These are phyloP conservation scores for Mormyrus hasselquistii DNA, from an alignment of 2,797 vertebrate genomes.

Conservation along the genomic window DNA sequence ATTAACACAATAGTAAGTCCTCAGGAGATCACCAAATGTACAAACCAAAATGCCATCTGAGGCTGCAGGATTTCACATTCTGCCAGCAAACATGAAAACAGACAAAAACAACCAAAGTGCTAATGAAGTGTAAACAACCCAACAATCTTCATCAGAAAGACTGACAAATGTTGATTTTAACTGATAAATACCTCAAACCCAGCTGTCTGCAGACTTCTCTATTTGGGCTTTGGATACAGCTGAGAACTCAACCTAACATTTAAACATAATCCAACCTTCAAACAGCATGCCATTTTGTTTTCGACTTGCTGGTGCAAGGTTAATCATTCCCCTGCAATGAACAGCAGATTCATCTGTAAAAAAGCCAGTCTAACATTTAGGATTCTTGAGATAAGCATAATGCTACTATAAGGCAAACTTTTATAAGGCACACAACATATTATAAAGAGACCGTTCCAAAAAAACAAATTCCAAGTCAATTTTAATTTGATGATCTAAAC, in stretches of 20 bases:
- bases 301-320: background rate
- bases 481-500: conserved; percentile 15
- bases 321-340: background rate
- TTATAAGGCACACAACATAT: background rate
- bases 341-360: background rate
- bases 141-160: background rate
- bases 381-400: background rate
- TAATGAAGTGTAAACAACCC: background rate
- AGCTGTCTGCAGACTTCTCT: background rate
- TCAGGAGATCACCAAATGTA: background rate
- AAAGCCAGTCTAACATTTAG: background rate
- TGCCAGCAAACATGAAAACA: background rate
- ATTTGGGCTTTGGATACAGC: background rate
- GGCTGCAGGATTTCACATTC: background rate
- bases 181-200: background rate
- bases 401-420: background rate
- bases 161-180: background rate
- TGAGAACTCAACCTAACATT: background rate
- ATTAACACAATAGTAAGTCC: background rate
- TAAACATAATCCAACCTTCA: background rate
- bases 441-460: background rate
- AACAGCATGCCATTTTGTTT: background rate
- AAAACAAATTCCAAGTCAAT: background rate
- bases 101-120: background rate
- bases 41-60: background rate